Evolutionary conservation across 2,888 invertebrate genomes (phyloP).

Genomic region (Antitype chi): DNA sequence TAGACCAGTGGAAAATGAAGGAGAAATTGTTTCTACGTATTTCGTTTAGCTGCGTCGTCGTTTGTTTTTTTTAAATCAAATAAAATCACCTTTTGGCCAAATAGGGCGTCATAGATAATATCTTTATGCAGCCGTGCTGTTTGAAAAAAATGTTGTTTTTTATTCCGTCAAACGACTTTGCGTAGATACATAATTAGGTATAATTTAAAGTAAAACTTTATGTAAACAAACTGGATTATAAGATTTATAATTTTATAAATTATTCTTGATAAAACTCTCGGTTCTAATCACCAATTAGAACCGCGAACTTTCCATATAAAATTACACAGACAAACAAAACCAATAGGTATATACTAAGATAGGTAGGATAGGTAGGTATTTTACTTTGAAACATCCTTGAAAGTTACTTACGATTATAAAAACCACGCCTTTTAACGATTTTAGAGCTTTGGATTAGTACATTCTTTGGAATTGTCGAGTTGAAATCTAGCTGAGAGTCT

Average conservation of each 20-base stretch:
- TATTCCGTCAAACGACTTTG: too few relatives aligned
- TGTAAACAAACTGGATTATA: too few relatives aligned
- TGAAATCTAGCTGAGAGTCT: background rate
- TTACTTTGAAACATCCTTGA: slow-evolving; percentile 2
- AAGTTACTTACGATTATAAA: background rate
- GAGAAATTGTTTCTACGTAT: background rate
- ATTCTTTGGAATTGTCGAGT: background rate
- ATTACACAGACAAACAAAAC: background rate
- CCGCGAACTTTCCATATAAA: background rate
- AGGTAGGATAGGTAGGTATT: background rate
- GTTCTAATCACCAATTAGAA: background rate
- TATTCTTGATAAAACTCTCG: too few relatives aligned
- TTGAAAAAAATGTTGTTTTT: too few relatives aligned
- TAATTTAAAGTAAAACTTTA: too few relatives aligned
- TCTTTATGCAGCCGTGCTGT: too few relatives aligned
- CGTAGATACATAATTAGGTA: too few relatives aligned
- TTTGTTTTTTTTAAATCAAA: background rate
- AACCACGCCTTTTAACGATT: slow-evolving; percentile 15
- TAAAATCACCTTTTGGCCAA: background rate
- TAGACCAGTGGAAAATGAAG: background rate
- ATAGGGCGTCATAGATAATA: background rate
- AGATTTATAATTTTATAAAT: too few relatives aligned
- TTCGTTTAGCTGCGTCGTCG: background rate
- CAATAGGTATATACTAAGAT: background rate
- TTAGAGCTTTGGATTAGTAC: background rate